Evolutionary conservation across 2,888 invertebrate species (phyloP).

Genomic region (Amblyteles armatorius): DNA sequence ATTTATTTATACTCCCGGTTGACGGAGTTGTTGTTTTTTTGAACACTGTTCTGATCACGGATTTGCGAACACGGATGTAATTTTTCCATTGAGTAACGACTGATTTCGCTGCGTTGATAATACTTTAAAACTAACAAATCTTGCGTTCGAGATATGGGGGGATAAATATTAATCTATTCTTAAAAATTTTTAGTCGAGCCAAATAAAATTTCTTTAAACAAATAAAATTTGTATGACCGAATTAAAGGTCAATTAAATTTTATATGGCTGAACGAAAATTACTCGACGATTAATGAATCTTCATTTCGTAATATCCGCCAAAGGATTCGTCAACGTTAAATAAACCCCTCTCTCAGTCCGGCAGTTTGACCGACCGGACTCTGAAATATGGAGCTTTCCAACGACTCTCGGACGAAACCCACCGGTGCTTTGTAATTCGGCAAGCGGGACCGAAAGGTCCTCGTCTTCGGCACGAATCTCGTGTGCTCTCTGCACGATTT

Average conservation of each 20-base stretch:
- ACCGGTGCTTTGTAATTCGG: conserved; percentile 27
- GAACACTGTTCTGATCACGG: not conserved
- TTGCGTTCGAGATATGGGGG: too few species aligned
- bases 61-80: not conserved
- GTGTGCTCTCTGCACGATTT: conserved; percentile 73
- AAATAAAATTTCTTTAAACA: not conserved
- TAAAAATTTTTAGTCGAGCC: too few species aligned
- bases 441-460: conserved; percentile 26
- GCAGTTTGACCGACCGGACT: not conserved
- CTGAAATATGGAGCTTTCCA: not conserved
- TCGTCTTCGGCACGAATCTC: conserved; percentile 60
- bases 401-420: conserved; percentile 7
- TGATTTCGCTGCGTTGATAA: too few species aligned
- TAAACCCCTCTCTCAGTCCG: too few species aligned
- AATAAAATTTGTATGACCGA: not conserved
- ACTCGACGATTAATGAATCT: too few species aligned
- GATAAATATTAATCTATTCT: too few species aligned
- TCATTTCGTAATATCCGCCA: not conserved
- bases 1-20: not conserved
- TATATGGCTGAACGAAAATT: not conserved
- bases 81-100: too few species aligned
- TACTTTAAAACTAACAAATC: too few species aligned
- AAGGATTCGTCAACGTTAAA: too few species aligned
- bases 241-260: not conserved
- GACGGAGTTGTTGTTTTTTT: not conserved